A percentile compares a stretch with the other conserved stretches of the same genome.
Conservation (phyloP, 2,797 vertebrate species). For the Neosalanx taihuensis region DNA sequence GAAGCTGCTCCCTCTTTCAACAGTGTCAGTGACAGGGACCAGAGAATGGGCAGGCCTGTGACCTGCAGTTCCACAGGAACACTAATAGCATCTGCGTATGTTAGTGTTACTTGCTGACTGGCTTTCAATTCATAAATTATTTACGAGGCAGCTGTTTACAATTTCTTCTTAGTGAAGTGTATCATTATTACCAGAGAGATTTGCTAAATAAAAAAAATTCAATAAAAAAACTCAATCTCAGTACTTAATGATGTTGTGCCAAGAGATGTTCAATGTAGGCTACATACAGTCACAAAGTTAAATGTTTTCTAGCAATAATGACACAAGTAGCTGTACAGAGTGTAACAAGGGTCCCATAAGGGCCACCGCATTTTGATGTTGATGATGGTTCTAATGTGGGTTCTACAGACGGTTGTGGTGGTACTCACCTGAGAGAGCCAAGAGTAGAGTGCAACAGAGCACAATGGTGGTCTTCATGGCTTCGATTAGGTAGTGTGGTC, state of each 20-base stretch:
- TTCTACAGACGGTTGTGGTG: not conserved
- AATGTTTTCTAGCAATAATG: no score
- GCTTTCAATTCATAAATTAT: no score
- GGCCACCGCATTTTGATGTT: no score
- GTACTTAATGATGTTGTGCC: not conserved
- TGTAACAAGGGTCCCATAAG: no score
- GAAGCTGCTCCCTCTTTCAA: no score
- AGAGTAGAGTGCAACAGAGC: slow-evolving; percentile 29
- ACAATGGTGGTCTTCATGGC: slow-evolving; percentile 42
- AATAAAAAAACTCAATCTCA: no score
- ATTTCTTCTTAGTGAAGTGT: not conserved
- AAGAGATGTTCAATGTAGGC: not conserved
- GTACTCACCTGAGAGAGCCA: slow-evolving; percentile 38
- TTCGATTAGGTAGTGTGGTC: not conserved
- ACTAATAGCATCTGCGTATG: not conserved
- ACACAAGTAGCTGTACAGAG: no score
- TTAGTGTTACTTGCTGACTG: not conserved
- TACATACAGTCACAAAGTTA: no score
- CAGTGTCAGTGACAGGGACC: no score
- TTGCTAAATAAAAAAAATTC: not conserved
- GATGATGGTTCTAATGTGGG: not conserved
- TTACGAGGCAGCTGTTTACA: no score
- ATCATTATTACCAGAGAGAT: not conserved
- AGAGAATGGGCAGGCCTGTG: no score
- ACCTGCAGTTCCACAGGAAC: slow-evolving; percentile 1